Base-by-base conservation (phyloP, 2,888 invertebrate genomes). In the Tetropium fuscum region DNA sequence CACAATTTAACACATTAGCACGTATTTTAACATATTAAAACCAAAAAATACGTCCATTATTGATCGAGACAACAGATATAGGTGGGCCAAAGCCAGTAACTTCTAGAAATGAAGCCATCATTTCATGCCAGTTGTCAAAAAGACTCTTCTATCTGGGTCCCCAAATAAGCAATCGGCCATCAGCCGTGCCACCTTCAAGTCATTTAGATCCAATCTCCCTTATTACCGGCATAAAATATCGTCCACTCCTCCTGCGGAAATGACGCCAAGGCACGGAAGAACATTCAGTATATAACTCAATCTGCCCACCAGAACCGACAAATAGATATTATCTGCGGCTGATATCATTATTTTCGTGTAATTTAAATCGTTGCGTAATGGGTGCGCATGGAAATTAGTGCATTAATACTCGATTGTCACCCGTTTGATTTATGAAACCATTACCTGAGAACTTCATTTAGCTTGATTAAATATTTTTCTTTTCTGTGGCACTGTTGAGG, bases 331-430 rank as follows among this genome's bases (percentile, higher is more conserved):
- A 74, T 74, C 71, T 55, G 44, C n/a, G 56, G 58, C 69, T 71
- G 71, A 75, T 74, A 72, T 74, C 74, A 75, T 76, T 77, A 77
- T 76, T 75, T 75, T 74, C 73, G 67, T 74, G 74, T 77, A 75
- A 77, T 77, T 77, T 75, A 74, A 76, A 74, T 73, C 69, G 73
- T 77, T 77, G 68, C 73, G 72, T 76, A 77, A 77, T 74, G 73
- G 73, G 70, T 73, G 72, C 64, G 66, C 75, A 77, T 77, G 76
- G 74, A 75, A 75, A 77, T 77, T 68, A 68, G 72, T 70, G 68
- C 72, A 73, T 74, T 75, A 74, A 72, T 70, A 67, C 69, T 70
- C 66, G 68, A 68, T 70, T 68, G 70, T 63, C 69, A 64, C 64
- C 65, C 41, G 57, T 68, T 71, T 75, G 75, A 75, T 75, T 74